Conservation (phyloP, 2,797 vertebrate genomes). For the Bradypus variegatus region DNA sequence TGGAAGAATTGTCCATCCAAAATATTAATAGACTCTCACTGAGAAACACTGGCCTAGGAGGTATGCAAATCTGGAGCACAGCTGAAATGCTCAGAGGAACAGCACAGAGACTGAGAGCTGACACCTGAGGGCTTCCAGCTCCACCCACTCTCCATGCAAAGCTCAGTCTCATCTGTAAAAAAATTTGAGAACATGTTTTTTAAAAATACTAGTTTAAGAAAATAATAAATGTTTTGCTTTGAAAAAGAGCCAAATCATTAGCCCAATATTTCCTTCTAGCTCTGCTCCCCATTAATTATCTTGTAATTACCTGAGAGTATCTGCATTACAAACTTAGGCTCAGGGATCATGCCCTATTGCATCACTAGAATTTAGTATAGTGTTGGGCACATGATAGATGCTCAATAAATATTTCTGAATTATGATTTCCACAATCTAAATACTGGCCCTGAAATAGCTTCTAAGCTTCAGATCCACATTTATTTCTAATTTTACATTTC, state of each 20-base stretch:
- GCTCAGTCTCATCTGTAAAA: not conserved
- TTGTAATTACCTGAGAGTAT: not conserved
- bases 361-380: not conserved
- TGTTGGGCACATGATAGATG: not conserved
- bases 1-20: slow-evolving; percentile 9
- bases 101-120: not conserved
- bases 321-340: not conserved
- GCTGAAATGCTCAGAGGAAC: not conserved
- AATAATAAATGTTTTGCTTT: not conserved
- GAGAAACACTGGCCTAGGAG: slow-evolving; percentile 1
- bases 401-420: slow-evolving; percentile 2
- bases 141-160: not conserved
- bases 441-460: not conserved
- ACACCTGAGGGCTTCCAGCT: not conserved
- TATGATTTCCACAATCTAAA: not conserved
- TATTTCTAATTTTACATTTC: slow-evolving; percentile 18
- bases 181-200: not conserved
- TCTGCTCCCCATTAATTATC: not conserved
- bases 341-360: not conserved
- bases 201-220: not conserved
- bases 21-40: slow-evolving; percentile 28
- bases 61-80: slow-evolving; percentile 5
- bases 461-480: not conserved
- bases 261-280: not conserved
- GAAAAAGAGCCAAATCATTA: slow-evolving; percentile 4